Evolutionary conservation across 2,113 vertebrate species (phyloP).

Genomic region (Sander lucioperca): DNA sequence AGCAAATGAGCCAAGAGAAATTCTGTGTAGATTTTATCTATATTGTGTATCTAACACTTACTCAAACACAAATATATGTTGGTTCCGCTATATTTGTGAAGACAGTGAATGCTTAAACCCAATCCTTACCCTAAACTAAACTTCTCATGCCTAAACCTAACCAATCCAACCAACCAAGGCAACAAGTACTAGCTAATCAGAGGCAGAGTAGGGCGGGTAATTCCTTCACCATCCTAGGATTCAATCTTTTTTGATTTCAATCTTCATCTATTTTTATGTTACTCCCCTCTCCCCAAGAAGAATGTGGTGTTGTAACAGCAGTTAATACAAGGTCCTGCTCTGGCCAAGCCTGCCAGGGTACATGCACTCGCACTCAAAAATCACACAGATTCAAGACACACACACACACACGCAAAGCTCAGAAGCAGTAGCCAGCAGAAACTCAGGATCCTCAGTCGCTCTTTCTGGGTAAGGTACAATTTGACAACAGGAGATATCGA

Average conservation of each 20-base stretch:
- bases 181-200: too few relatives aligned
- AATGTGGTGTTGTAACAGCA: neutral
- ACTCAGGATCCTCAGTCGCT: conserved; percentile 39
- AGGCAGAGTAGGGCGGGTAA: too few relatives aligned
- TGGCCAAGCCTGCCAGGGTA: conserved; percentile 29
- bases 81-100: neutral
- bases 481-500: conserved; percentile 81
- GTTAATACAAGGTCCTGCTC: conserved; percentile 57
- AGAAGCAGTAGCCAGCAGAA: conserved; percentile 23
- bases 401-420: conserved; percentile 3
- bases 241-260: too few relatives aligned
- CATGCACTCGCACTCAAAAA: conserved; percentile 16
- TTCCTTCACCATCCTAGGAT: too few relatives aligned
- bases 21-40: neutral
- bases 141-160: too few relatives aligned
- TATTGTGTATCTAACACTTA: neutral
- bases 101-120: neutral
- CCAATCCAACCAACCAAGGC: too few relatives aligned
- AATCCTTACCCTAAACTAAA: neutral
- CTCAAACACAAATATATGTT: neutral
- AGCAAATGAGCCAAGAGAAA: neutral
- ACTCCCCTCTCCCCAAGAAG: neutral
- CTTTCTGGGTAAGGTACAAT: conserved; percentile 62
- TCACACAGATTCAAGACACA: conserved; percentile 16
- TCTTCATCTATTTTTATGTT: neutral